Percentiles rank a stretch among this genome's conserved stretches.
These are phyloP conservation scores for Tenthredo amoena DNA, from an alignment of 2,888 invertebrate genomes.

Conservation along the genomic window DNA sequence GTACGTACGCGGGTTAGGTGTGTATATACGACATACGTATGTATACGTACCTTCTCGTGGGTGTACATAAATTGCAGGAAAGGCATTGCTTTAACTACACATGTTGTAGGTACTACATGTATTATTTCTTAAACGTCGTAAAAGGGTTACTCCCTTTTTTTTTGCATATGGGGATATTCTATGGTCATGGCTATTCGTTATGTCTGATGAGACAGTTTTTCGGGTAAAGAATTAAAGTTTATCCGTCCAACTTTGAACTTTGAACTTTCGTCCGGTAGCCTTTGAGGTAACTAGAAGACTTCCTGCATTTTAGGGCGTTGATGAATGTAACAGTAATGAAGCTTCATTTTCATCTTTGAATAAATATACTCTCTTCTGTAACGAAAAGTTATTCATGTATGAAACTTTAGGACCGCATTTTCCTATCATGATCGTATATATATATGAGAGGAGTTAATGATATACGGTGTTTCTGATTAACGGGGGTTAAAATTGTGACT, in stretches of 20 bases:
- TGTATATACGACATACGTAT: background rate
- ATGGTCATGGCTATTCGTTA: background rate
- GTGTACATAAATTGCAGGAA: constrained; percentile 11
- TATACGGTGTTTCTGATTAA: background rate
- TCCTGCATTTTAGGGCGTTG: background rate
- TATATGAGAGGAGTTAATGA: background rate
- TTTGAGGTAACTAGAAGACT: background rate
- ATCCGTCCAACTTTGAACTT: background rate
- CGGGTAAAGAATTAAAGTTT: background rate
- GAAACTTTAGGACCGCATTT: background rate
- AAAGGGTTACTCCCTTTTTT: background rate
- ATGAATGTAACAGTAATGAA: background rate
- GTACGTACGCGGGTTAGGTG: background rate
- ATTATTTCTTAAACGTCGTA: constrained; percentile 21
- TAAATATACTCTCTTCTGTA: background rate
- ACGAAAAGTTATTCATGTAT: background rate
- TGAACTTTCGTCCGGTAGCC: background rate
- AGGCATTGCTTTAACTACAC: background rate
- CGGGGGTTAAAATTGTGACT: background rate
- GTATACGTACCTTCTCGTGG: background rate
- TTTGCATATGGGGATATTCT: background rate
- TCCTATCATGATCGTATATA: background rate
- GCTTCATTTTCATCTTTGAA: background rate
- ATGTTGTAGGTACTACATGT: background rate
- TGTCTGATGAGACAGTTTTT: background rate